Percentiles rank a stretch among this genome's conserved stretches.
These are phyloP conservation scores for Rhodeus uyekii DNA, from an alignment of 2,797 vertebrate genomes.

Conservation along the genomic window DNA sequence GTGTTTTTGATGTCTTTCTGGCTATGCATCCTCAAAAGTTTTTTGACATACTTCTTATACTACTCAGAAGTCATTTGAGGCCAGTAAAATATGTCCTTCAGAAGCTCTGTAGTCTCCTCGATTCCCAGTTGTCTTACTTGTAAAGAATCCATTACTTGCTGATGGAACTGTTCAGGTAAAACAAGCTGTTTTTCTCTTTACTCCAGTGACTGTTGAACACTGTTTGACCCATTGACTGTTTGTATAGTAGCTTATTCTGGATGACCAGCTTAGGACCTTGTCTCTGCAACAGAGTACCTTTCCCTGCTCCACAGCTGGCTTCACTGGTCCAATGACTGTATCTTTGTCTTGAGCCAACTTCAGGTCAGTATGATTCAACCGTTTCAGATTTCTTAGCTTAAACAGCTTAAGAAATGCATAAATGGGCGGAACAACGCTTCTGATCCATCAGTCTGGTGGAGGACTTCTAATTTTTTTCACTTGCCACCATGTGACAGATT, in stretches of 20 bases:
- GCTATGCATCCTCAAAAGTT: not conserved
- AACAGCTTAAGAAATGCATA: not conserved
- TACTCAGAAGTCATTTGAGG: not conserved
- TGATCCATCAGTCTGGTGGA: not conserved
- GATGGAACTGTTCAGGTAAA: not conserved
- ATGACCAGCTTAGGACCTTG: not conserved
- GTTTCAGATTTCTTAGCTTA: not conserved
- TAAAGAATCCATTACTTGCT: not conserved
- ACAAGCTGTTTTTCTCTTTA: not conserved
- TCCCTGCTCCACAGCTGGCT: not conserved
- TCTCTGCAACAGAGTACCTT: not conserved
- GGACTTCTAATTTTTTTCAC: not conserved
- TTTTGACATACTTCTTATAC: not conserved
- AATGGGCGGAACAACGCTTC: not conserved
- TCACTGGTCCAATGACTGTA: not conserved
- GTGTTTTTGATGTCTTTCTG: not conserved
- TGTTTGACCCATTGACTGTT: too few species aligned
- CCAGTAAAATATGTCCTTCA: not conserved
- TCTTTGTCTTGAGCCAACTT: not conserved
- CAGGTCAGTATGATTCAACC: not conserved
- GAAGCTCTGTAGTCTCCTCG: not conserved
- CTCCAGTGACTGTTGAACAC: not conserved
- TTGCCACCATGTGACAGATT: not conserved
- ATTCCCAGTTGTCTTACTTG: not conserved
- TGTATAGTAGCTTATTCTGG: not conserved